phyloP scores from a whole-genome alignment of 2,113 vertebrate species.

The Gambusia affinis region DNA sequence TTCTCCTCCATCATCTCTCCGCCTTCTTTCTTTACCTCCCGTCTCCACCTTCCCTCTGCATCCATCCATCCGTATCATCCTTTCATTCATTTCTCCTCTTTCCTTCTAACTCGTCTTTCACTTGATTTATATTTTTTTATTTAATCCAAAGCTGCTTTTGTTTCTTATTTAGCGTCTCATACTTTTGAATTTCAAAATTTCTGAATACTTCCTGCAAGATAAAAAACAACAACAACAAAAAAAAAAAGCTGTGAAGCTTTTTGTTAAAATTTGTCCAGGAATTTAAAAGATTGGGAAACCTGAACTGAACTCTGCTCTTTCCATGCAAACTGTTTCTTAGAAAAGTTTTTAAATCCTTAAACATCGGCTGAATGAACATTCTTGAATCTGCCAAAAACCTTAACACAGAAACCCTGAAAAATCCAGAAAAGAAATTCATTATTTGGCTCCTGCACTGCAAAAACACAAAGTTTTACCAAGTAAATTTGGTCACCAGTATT shows the following conservation, averaged over 20 bases:
- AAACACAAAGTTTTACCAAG: no score
- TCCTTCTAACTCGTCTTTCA: background rate
- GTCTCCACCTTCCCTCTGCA: background rate
- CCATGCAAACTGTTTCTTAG: background rate
- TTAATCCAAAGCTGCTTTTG: background rate
- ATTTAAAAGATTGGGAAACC: background rate
- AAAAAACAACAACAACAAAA: no score
- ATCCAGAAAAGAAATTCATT: background rate
- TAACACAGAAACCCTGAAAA: background rate
- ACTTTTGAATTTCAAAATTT: background rate
- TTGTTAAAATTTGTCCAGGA: background rate
- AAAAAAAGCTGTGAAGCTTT: background rate
- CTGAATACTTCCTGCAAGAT: background rate
- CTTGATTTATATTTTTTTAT: background rate
- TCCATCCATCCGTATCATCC: background rate
- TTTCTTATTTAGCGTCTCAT: background rate
- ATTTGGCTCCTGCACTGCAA: background rate
- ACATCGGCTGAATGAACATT: background rate
- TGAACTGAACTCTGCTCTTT: background rate
- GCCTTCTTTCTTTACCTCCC: conserved; percentile 18
- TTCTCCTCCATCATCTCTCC: conserved; percentile 23
- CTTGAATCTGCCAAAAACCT: background rate
- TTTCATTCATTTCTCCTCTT: background rate
- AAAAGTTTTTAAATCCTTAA: background rate
- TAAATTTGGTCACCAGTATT: no score